These are phyloP conservation scores for Crambe crambe DNA, from an alignment of 37 sponge, comb jelly and placozoan species.

Conservation along the genomic window DNA sequence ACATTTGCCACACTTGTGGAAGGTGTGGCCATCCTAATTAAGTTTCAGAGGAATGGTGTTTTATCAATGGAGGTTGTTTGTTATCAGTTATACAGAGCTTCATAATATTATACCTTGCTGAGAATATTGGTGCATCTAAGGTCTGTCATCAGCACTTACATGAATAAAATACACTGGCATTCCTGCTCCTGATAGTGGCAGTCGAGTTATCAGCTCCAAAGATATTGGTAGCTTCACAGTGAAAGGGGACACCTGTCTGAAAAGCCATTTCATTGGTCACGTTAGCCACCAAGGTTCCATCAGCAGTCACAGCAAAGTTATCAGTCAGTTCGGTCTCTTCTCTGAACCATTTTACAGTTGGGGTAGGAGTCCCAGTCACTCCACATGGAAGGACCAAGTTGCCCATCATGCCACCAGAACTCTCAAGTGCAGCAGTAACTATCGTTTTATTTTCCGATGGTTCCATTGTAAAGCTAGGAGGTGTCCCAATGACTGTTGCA, in stretches of 20 bases:
- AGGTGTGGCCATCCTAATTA: too few relatives aligned
- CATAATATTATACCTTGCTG: too few relatives aligned
- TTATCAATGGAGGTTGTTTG: too few relatives aligned
- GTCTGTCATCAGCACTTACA: conserved; percentile 20
- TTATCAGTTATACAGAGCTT: too few relatives aligned
- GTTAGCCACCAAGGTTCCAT: neutral
- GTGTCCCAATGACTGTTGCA: neutral
- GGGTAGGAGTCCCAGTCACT: conserved; percentile 41
- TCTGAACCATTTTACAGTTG: conserved; percentile 45
- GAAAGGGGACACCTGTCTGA: conserved; percentile 33
- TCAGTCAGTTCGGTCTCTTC: neutral
- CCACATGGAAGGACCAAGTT: conserved; percentile 30
- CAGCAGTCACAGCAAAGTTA: neutral
- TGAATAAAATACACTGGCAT: conserved; percentile 24
- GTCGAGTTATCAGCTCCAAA: conserved; percentile 12
- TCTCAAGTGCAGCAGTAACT: neutral
- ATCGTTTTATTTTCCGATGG: conserved; percentile 28
- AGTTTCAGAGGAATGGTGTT: too few relatives aligned
- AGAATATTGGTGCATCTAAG: neutral
- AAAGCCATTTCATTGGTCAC: conserved; percentile 41
- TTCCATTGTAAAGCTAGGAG: neutral
- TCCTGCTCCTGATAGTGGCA: conserved; percentile 49
- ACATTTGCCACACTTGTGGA: too few relatives aligned
- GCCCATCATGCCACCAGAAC: conserved; percentile 3
- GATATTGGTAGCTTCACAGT: conserved; percentile 48